Conservation (phyloP, 2,888 invertebrate genomes). For the Conistra vaccinii region DNA sequence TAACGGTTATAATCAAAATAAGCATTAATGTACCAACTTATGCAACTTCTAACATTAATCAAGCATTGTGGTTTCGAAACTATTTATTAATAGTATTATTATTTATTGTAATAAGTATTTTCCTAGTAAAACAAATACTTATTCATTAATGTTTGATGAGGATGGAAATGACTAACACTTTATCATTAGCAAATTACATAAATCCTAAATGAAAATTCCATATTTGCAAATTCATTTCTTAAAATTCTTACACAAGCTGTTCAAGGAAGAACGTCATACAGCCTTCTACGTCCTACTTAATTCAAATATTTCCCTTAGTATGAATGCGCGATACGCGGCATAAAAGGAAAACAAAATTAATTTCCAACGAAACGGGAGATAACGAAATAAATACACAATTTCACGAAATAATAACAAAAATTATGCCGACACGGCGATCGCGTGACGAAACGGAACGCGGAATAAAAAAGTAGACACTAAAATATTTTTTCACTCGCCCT, state of each 20-base stretch:
- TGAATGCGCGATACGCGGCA: slow-evolving; percentile 33
- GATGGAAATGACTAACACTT: neutral
- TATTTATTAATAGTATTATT: too few species aligned
- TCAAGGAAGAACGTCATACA: slow-evolving; percentile 18
- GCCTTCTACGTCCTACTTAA: slow-evolving; percentile 32
- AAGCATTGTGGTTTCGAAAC: neutral
- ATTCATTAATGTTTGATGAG: neutral
- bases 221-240: slow-evolving; percentile 5
- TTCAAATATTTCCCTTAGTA: slow-evolving; percentile 53
- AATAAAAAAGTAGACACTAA: slow-evolving; percentile 64
- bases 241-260: slow-evolving; percentile 1
- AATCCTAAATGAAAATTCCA: neutral
- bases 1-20: neutral
- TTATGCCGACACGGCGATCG: slow-evolving; percentile 65
- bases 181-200: neutral
- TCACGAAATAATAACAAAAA: slow-evolving; percentile 65
- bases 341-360: slow-evolving; percentile 66
- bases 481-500: slow-evolving; percentile 59
- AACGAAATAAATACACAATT: slow-evolving; percentile 66
- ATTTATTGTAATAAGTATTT: neutral
- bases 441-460: slow-evolving; percentile 67
- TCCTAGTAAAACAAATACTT: neutral
- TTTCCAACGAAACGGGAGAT: slow-evolving; percentile 63
- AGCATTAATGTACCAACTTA: neutral
- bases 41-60: neutral